Percentiles rank a stretch among this genome's conserved stretches.
These are phyloP conservation scores for Diachrysia chrysitis DNA, from an alignment of 2,888 invertebrate genomes.

Conservation along the genomic window DNA sequence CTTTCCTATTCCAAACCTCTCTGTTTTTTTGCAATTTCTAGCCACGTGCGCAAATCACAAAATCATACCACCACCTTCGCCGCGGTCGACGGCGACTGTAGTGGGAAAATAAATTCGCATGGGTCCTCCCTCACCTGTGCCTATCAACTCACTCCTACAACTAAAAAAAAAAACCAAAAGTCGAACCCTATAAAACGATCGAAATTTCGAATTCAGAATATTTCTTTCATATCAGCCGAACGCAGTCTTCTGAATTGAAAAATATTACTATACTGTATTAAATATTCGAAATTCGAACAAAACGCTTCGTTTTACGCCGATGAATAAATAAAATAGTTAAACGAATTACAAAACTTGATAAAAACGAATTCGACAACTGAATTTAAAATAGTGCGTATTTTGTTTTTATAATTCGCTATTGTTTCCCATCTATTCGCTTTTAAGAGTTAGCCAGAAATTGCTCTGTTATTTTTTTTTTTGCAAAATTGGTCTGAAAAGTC, in stretches of 20 bases:
- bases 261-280: not conserved
- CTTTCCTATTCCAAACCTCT: no score
- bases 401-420: not conserved
- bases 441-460: not conserved
- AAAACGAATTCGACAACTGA: constrained; percentile 1
- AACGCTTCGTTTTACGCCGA: not conserved
- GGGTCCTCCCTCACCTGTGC: no score
- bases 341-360: constrained; percentile 6
- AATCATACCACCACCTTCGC: no score
- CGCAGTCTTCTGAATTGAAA: constrained; percentile 4
- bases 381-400: not conserved
- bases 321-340: constrained; percentile 7
- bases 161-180: not conserved
- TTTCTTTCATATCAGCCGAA: constrained; percentile 2
- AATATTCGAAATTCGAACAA: constrained; percentile 5
- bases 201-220: constrained; percentile 4
- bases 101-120: no score
- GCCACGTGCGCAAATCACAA: no score
- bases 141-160: no score
- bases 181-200: not conserved
- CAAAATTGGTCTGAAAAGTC: no score
- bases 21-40: no score
- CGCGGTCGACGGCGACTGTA: no score
- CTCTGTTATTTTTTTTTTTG: not conserved
- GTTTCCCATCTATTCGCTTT: not conserved